phyloP scores from a whole-genome alignment of 2,113 vertebrate genomes.

The Kryptolebias marmoratus region DNA sequence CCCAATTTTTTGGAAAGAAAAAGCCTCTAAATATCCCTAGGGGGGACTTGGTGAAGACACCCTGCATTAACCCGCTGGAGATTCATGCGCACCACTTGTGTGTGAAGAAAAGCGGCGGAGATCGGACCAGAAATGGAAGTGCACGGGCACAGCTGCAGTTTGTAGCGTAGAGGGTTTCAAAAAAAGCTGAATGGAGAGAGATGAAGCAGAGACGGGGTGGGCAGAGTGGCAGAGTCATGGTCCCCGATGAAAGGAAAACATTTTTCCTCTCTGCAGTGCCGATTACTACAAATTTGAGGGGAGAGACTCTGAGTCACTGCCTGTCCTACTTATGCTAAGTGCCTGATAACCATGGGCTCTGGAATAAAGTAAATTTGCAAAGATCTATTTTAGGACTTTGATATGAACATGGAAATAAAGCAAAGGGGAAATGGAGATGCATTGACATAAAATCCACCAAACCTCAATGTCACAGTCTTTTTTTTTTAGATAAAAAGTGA shows the following conservation, averaged over 20 bases:
- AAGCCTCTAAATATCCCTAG: conserved; percentile 40
- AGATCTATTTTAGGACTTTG: conserved; percentile 65
- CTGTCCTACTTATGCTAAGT: conserved; percentile 66
- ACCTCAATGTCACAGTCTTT: conserved; percentile 7
- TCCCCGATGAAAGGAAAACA: conserved; percentile 28
- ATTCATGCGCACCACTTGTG: conserved; percentile 57
- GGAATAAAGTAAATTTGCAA: conserved; percentile 69
- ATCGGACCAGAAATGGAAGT: conserved; percentile 29
- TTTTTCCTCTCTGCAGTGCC: conserved; percentile 36
- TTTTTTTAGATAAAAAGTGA: conserved; percentile 34
- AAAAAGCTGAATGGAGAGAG: conserved; percentile 49
- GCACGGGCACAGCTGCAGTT: conserved; percentile 52
- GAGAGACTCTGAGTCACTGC: conserved; percentile 60
- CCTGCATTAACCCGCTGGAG: conserved; percentile 42
- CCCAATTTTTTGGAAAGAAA: conserved; percentile 39
- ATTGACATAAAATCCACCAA: not conserved
- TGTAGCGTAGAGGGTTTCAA: conserved; percentile 29
- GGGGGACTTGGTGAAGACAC: conserved; percentile 42
- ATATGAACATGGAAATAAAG: conserved; percentile 54
- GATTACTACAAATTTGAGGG: conserved; percentile 51
- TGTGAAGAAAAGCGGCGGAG: conserved; percentile 49
- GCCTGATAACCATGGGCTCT: conserved; percentile 58
- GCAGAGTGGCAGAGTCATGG: conserved; percentile 33
- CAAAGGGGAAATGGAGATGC: conserved; percentile 10
- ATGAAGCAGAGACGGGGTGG: conserved; percentile 22